Percentiles rank a stretch among this genome's conserved stretches.
phyloP scores from a whole-genome alignment of 1,140 invertebrate genomes.

The Vanessa tameamea region DNA sequence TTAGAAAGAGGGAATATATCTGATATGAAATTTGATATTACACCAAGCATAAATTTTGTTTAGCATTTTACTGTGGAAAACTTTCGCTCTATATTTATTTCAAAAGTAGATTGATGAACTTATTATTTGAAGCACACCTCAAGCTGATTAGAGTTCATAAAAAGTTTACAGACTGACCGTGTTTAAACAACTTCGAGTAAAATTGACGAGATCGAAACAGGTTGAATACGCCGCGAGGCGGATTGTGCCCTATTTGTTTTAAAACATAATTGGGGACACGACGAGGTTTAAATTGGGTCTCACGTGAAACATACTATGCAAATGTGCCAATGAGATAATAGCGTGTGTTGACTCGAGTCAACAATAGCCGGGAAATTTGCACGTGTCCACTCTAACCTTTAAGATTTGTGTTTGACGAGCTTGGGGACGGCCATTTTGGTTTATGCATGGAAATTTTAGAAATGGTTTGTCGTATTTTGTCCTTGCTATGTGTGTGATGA shows the following conservation, averaged over 20 bases:
- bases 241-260: slow-evolving; percentile 60
- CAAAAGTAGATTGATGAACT: slow-evolving; percentile 15
- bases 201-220: slow-evolving; percentile 49
- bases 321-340: slow-evolving; percentile 68
- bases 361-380: slow-evolving; percentile 49
- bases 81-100: background rate
- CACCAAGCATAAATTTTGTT: too few relatives aligned
- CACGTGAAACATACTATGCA: slow-evolving; percentile 60
- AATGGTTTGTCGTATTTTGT: slow-evolving; percentile 23
- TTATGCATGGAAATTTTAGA: slow-evolving; percentile 31
- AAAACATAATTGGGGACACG: slow-evolving; percentile 62
- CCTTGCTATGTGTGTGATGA: slow-evolving; percentile 4
- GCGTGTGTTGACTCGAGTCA: slow-evolving; percentile 50
- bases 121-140: slow-evolving; percentile 12
- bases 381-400: slow-evolving; percentile 50
- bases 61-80: background rate
- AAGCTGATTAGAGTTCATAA: slow-evolving; percentile 44
- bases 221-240: slow-evolving; percentile 51
- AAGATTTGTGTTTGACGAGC: slow-evolving; percentile 50
- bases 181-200: slow-evolving; percentile 38
- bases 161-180: slow-evolving; percentile 59
- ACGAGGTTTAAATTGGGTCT: slow-evolving; percentile 60
- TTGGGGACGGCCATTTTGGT: slow-evolving; percentile 12
- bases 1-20: too few relatives aligned
- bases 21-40: too few relatives aligned